These are phyloP conservation scores for Hybos culiciformis DNA, from an alignment of 2,888 invertebrate species.

Conservation along the genomic window DNA sequence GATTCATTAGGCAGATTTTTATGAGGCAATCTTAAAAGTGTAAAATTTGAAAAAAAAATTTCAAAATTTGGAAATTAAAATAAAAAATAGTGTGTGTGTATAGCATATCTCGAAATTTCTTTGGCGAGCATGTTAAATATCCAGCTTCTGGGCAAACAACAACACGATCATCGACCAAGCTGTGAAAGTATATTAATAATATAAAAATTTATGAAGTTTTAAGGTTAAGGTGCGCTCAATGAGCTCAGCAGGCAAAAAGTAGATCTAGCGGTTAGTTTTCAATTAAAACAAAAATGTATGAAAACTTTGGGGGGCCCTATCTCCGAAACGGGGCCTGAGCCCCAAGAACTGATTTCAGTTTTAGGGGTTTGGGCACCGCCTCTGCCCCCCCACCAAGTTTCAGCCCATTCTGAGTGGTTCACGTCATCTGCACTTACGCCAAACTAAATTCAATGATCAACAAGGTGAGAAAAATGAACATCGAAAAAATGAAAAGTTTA, in stretches of 20 bases:
- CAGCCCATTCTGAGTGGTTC: too few species aligned
- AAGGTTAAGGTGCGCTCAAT: too few species aligned
- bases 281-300: conserved; percentile 8
- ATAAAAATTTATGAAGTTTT: background rate
- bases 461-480: too few species aligned
- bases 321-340: too few species aligned
- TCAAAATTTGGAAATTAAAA: background rate
- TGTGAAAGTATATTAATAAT: conserved; percentile 35
- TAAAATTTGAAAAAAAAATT: background rate
- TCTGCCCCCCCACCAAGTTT: too few species aligned
- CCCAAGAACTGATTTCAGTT: too few species aligned
- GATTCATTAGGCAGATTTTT: conserved; percentile 91
- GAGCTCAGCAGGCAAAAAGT: background rate
- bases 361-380: too few species aligned
- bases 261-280: background rate
- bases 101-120: conserved; percentile 84
- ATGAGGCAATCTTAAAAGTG: conserved; percentile 70
- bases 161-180: conserved; percentile 96
- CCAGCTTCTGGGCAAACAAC: conserved; percentile 98
- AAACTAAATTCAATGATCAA: too few species aligned
- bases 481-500: too few species aligned
- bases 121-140: conserved; percentile 86
- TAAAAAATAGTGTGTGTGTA: background rate
- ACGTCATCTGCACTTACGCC: too few species aligned
- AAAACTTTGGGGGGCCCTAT: too few species aligned